Conservation (phyloP, 2,113 vertebrate species). For the Oreochromis spilurus region DNA sequence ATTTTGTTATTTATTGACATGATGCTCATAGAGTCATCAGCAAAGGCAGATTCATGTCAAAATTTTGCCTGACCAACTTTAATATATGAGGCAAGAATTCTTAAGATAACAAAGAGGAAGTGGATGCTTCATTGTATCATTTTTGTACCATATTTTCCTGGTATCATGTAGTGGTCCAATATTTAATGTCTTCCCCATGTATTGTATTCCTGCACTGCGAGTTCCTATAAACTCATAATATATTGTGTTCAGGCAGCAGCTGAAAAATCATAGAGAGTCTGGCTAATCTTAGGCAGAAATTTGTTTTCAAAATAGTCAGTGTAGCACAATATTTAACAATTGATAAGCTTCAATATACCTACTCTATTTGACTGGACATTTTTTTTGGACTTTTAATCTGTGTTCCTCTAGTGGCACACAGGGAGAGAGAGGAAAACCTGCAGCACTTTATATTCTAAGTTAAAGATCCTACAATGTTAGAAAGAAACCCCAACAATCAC, state of each 20-base stretch:
- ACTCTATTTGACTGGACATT: neutral
- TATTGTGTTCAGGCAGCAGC: neutral
- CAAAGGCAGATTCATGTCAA: neutral
- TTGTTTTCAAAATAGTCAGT: neutral
- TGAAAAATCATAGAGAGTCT: neutral
- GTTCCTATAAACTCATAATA: neutral
- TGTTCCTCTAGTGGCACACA: neutral
- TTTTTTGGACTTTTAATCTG: neutral
- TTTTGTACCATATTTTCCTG: neutral
- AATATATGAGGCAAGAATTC: neutral
- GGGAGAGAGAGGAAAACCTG: neutral
- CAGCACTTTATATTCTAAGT: neutral
- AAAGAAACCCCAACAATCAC: neutral
- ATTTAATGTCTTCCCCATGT: neutral
- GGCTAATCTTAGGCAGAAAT: neutral
- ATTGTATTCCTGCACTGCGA: neutral
- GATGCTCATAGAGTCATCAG: fast-evolving
- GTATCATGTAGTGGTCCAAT: neutral
- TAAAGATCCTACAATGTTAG: neutral
- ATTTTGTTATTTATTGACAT: neutral
- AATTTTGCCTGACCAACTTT: neutral
- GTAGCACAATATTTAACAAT: neutral
- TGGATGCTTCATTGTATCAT: neutral
- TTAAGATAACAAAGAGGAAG: neutral
- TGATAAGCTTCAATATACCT: neutral